phyloP scores from a whole-genome alignment of 1,140 invertebrate genomes.

The Caenorhabditis remanei region DNA sequence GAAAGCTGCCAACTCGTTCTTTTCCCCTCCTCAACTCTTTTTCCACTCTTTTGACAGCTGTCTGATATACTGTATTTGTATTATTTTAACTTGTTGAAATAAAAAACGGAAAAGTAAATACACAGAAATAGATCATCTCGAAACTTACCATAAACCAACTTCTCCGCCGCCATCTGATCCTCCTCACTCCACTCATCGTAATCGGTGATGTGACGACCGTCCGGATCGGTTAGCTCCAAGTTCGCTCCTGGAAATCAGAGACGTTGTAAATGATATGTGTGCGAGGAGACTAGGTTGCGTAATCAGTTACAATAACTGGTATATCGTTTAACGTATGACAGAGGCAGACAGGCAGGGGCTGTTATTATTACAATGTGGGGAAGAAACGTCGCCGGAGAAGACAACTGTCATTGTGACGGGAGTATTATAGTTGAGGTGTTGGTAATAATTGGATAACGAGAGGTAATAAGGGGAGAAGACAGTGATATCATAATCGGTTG shows the following conservation, averaged over 20 bases:
- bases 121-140: background rate
- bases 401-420: no score
- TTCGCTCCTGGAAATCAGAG: conserved; percentile 3
- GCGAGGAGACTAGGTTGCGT: background rate
- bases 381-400: no score
- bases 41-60: conserved; percentile 39
- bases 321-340: background rate
- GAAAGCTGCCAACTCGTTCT: conserved; percentile 4
- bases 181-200: conserved; percentile 14
- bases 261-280: background rate
- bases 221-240: conserved; percentile 28
- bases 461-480: no score
- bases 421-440: no score
- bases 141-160: conserved; percentile 6
- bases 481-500: no score
- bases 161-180: background rate
- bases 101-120: background rate
- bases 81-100: conserved; percentile 11
- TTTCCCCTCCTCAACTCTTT: background rate
- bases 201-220: conserved; percentile 24
- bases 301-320: conserved; percentile 19
- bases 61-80: background rate
- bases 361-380: conserved; percentile 2
- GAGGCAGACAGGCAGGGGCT: background rate
- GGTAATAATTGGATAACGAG: no score